These are phyloP conservation scores for Yponomeuta sedellus DNA, from an alignment of 2,888 invertebrate species.

Conservation along the genomic window DNA sequence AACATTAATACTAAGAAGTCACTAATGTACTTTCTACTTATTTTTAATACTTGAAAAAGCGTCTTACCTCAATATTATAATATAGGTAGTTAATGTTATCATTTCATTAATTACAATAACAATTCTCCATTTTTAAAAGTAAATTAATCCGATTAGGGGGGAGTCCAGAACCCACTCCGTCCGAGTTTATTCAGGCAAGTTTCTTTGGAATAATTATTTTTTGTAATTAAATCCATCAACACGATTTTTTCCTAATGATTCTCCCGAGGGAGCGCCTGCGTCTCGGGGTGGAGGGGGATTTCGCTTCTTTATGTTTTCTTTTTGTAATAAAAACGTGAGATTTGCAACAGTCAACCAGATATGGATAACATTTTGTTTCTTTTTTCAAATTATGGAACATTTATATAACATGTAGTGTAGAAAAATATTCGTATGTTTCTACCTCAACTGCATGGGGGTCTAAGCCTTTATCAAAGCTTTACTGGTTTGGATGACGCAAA, in stretches of 20 bases:
- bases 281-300: constrained; percentile 40
- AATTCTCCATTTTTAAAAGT: constrained; percentile 73
- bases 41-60: constrained; percentile 35
- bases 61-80: constrained; percentile 46
- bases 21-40: too few relatives aligned
- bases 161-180: constrained; percentile 73
- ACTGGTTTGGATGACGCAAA: too few relatives aligned
- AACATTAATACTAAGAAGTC: neutral
- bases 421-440: too few relatives aligned
- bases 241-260: constrained; percentile 77
- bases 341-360: constrained; percentile 24
- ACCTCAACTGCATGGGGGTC: too few relatives aligned
- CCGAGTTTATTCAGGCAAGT: constrained; percentile 74
- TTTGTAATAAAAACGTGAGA: constrained; percentile 34
- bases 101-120: constrained; percentile 75
- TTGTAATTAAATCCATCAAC: constrained; percentile 78
- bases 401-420: too few relatives aligned
- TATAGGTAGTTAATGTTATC: constrained; percentile 69
- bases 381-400: too few relatives aligned
- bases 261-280: constrained; percentile 58
- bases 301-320: constrained; percentile 43
- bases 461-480: too few relatives aligned
- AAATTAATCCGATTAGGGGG: constrained; percentile 75
- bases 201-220: constrained; percentile 76
- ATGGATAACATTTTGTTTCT: constrained; percentile 14